These are phyloP conservation scores for Meleagris gallopavo DNA, from an alignment of 2,113 vertebrate species.

Conservation along the genomic window DNA sequence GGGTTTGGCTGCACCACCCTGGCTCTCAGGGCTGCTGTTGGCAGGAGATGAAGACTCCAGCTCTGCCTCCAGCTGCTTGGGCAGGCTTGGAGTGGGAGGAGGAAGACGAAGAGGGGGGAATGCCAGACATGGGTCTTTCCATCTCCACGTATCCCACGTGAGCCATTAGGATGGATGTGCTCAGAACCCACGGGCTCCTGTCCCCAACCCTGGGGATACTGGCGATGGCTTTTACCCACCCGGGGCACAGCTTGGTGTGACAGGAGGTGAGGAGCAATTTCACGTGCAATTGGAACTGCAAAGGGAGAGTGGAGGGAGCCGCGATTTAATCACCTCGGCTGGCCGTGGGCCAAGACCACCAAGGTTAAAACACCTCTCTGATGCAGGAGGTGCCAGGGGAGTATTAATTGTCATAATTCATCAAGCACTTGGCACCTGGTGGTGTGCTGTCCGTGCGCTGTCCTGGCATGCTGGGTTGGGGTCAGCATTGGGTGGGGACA, in stretches of 20 bases:
- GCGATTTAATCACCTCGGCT: background rate
- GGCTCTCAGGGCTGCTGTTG: background rate
- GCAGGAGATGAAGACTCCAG: background rate
- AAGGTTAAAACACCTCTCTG: background rate
- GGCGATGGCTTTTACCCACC: background rate
- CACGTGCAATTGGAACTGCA: constrained; percentile 26
- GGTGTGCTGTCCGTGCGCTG: background rate
- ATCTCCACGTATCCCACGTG: background rate
- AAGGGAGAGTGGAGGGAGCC: background rate
- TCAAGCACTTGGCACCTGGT: accelerated
- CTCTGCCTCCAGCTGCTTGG: background rate
- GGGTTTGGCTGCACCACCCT: background rate
- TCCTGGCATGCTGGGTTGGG: accelerated
- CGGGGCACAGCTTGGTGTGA: accelerated
- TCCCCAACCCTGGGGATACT: background rate
- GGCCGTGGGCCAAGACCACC: constrained; percentile 50
- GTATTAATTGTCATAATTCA: constrained; percentile 5
- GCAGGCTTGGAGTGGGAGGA: background rate
- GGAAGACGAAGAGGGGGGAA: background rate
- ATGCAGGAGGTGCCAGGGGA: background rate
- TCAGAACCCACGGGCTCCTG: background rate
- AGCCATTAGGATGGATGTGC: accelerated
- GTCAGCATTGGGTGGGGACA: background rate
- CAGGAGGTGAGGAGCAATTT: background rate
- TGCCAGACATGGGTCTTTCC: background rate